Base-by-base conservation (phyloP, 1,140 invertebrate species). In the Polypedilum vanderplanki region DNA sequence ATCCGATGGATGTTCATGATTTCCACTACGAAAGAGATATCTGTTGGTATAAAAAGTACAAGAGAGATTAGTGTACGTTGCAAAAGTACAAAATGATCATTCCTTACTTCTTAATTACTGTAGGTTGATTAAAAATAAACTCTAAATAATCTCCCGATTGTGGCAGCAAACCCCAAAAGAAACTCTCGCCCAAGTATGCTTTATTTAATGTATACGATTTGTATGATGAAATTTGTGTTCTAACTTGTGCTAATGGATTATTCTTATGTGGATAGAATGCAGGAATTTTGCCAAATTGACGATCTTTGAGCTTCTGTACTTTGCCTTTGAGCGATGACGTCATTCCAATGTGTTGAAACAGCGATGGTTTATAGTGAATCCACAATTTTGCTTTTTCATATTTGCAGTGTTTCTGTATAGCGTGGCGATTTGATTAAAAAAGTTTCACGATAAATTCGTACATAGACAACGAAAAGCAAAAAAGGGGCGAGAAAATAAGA, bases 251-350 rank as follows among this genome's bases (percentile, higher is more conserved):
- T 5, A 92, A 87, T 10, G 92, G 89, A 74, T 92, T 92, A 81
- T 95, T 93, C n/a, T 88, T 86, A 78, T 95, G 92, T 0, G 92
- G 88, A 79, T 90, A 91, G 82, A 89, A 95, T 10, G 94, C 84
- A 15, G 90, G 88, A 33, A 95, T 87, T 82, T 95, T 95, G 9
- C 95, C 94, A 85, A 96, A 98, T 79, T 96, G 92, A 80, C 93
- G 93, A 82, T 98, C 95, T 92, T 97, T 97, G 0, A 98, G 84
- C 84, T 96, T 97, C 81, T 98, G 97, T 73, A 98, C 92, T 88
- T 99, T 99, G 76, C 97, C 97, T 83, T 93, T 95, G 0, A 99
- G 85, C 0, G 96, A 98, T 0, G 96, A 98, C 80, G 96, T 94
- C 7, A 93, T 92, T 10, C 97, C 97, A 77, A 98, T 94, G 80